These are phyloP conservation scores for Falco punctatus DNA, from an alignment of 2,113 vertebrate genomes.

Conservation along the genomic window DNA sequence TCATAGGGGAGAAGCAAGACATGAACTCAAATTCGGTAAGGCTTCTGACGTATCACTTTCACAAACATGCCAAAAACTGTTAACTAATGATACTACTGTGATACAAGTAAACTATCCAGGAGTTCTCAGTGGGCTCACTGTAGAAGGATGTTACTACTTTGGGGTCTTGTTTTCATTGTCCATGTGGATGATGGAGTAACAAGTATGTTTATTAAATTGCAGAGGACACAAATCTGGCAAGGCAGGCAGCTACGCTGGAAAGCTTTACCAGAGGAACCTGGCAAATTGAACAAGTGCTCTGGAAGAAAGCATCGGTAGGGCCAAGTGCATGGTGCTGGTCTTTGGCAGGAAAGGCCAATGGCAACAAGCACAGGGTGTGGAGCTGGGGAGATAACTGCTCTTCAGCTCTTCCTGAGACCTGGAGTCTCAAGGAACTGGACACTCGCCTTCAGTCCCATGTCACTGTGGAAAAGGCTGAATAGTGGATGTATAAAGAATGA, in stretches of 20 bases:
- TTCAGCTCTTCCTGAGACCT: background rate
- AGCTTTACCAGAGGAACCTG: conserved; percentile 30
- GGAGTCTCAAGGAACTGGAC: background rate
- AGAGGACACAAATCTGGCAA: conserved; percentile 30
- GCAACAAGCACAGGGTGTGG: background rate
- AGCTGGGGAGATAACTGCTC: background rate
- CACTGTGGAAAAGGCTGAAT: background rate
- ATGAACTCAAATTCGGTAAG: background rate
- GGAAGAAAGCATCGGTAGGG: background rate
- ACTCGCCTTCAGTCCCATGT: background rate
- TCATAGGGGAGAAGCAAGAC: background rate
- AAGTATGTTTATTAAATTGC: conserved; percentile 5
- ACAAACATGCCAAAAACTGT: background rate
- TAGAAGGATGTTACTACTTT: background rate
- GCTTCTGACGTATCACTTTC: background rate
- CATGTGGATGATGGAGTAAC: background rate
- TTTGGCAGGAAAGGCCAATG: background rate
- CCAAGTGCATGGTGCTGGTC: background rate
- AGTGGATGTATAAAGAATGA: background rate
- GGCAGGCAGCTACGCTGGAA: conserved; percentile 28
- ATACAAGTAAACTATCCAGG: background rate
- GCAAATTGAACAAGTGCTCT: background rate
- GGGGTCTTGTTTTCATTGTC: conserved; percentile 1
- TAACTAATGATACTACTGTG: background rate
- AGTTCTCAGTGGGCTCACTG: background rate